phyloP scores from a whole-genome alignment of 2,888 invertebrate genomes.

The Brachypterus glaber region DNA sequence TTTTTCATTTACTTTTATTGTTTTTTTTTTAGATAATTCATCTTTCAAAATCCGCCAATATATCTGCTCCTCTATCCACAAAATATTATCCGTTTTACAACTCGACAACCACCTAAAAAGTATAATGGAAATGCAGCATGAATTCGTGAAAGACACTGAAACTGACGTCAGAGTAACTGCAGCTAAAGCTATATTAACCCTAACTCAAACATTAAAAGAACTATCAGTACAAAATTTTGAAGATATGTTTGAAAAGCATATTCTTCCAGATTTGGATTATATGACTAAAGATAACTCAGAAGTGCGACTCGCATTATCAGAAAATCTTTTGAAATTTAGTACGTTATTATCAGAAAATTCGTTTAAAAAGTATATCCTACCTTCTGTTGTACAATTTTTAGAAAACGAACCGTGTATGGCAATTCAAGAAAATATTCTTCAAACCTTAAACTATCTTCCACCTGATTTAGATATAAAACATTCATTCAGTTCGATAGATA shows the following conservation, averaged over 20 bases:
- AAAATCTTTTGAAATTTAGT: constrained; percentile 29
- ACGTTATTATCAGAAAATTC: constrained; percentile 27
- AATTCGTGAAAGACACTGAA: constrained; percentile 29
- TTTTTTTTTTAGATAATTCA: constrained; percentile 25
- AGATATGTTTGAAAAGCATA: constrained; percentile 28
- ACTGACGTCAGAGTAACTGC: constrained; percentile 29
- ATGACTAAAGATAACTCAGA: constrained; percentile 27
- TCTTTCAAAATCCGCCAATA: constrained; percentile 34
- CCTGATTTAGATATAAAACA: constrained; percentile 28
- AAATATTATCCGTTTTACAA: constrained; percentile 26
- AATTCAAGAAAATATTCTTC: constrained; percentile 33
- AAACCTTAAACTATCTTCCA: constrained; percentile 32
- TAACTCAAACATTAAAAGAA: constrained; percentile 23
- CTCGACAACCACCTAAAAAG: constrained; percentile 24
- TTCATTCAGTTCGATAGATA: constrained; percentile 26
- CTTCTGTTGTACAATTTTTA: constrained; percentile 30
- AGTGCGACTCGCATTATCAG: constrained; percentile 30
- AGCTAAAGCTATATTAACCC: constrained; percentile 28
- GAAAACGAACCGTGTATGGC: constrained; percentile 29
- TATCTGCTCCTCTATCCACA: constrained; percentile 27
- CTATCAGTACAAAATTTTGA: constrained; percentile 27
- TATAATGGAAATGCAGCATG: constrained; percentile 29
- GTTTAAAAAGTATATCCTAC: constrained; percentile 31
- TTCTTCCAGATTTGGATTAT: constrained; percentile 28
- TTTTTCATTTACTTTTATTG: constrained; percentile 15